Conservation (phyloP, 1,140 invertebrate species). For the Penaeus indicus region DNA sequence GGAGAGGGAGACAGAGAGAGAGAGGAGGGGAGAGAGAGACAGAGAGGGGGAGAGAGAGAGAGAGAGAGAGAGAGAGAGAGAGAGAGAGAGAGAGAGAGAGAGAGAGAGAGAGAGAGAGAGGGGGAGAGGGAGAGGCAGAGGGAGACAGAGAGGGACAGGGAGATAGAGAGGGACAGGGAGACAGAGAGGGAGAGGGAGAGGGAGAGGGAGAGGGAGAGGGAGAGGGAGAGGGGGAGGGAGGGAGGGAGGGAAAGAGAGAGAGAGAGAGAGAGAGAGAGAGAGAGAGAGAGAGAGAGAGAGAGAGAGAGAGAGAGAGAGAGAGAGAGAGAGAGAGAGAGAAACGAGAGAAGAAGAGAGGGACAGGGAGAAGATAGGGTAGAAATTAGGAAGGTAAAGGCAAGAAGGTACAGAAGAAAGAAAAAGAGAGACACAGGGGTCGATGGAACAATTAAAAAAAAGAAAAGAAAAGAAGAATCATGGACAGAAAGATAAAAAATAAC, state of each 20-base stretch:
- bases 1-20: too few relatives aligned
- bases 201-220: background rate
- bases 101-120: too few relatives aligned
- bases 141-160: too few relatives aligned
- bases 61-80: too few relatives aligned
- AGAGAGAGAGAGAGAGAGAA: background rate
- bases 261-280: background rate
- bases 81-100: too few relatives aligned
- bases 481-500: too few relatives aligned
- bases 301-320: background rate
- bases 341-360: background rate
- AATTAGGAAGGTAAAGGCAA: too few relatives aligned
- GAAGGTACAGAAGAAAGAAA: background rate
- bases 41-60: too few relatives aligned
- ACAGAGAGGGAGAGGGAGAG: background rate
- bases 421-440: background rate
- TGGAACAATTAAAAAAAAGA: background rate
- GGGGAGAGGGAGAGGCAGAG: too few relatives aligned
- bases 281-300: too few relatives aligned
- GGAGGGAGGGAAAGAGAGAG: background rate
- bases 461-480: background rate
- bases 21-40: too few relatives aligned
- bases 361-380: background rate
- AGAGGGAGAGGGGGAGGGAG: background rate
- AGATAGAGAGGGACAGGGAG: background rate